Percentiles rank a stretch among this genome's conserved stretches.
phyloP scores from a whole-genome alignment of 2,113 vertebrate species.

The Melanotaenia duboulayi region DNA sequence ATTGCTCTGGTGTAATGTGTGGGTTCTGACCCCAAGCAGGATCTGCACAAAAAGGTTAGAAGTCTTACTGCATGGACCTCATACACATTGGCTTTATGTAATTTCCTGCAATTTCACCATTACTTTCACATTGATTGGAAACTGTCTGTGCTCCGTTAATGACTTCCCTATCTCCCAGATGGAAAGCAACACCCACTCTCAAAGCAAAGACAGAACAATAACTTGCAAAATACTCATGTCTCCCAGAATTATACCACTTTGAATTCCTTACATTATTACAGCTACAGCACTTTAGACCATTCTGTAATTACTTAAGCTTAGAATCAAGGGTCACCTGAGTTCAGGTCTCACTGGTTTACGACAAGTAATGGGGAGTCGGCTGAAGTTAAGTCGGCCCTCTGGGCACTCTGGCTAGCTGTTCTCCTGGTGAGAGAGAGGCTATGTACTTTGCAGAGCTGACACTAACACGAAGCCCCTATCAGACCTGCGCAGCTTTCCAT shows the following conservation, averaged over 20 bases:
- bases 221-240: conserved; percentile 47
- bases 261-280: conserved; percentile 68
- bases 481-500: neutral
- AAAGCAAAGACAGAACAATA: conserved; percentile 65
- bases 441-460: conserved; percentile 55
- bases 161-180: conserved; percentile 70
- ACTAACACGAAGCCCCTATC: conserved; percentile 30
- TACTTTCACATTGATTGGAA: conserved; percentile 64
- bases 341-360: conserved; percentile 40
- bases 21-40: conserved; percentile 55
- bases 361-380: conserved; percentile 37
- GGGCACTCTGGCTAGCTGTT: conserved; percentile 6
- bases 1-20: conserved; percentile 25
- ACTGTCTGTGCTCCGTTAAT: conserved; percentile 62
- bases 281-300: conserved; percentile 28
- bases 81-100: conserved; percentile 40
- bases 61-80: conserved; percentile 34
- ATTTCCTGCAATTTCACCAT: conserved; percentile 59
- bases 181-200: conserved; percentile 64
- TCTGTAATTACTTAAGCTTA: conserved; percentile 40
- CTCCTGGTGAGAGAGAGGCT: conserved; percentile 39
- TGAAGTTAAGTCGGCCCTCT: conserved; percentile 26
- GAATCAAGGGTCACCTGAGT: conserved; percentile 44
- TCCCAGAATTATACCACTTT: conserved; percentile 30
- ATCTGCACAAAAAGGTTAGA: conserved; percentile 57